phyloP scores from a whole-genome alignment of 2,797 vertebrate species.

The Hydrolagus colliei region DNA sequence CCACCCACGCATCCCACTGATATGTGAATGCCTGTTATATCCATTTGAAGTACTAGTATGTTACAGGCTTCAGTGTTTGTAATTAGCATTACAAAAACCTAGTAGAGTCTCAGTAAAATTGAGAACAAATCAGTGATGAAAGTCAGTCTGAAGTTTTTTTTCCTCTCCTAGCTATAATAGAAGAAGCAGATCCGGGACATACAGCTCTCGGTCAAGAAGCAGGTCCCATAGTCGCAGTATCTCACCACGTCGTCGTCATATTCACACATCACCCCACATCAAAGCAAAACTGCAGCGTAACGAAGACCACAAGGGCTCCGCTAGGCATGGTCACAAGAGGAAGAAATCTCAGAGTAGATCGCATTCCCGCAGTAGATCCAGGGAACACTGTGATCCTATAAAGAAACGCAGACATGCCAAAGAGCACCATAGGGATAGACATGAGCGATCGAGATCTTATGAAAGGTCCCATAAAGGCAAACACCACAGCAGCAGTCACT shows the following conservation, averaged over 20 bases:
- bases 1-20: no score
- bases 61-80: no score
- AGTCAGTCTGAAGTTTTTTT: not conserved
- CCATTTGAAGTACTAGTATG: not conserved
- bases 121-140: no score
- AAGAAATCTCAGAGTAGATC: slow-evolving; percentile 79
- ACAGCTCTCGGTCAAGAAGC: slow-evolving; percentile 89
- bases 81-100: no score
- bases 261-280: slow-evolving; percentile 72
- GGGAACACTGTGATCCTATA: slow-evolving; percentile 68
- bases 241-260: slow-evolving; percentile 78
- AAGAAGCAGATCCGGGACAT: slow-evolving; percentile 88
- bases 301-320: slow-evolving; percentile 74
- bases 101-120: no score
- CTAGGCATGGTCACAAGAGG: slow-evolving; percentile 85
- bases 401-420: slow-evolving; percentile 96
- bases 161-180: slow-evolving; percentile 73
- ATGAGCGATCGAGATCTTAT: slow-evolving; percentile 85
- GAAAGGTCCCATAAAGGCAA: slow-evolving; percentile 91
- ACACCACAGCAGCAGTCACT: slow-evolving; percentile 78
- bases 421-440: slow-evolving; percentile 77
- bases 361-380: slow-evolving; percentile 75
- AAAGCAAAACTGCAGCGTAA: slow-evolving; percentile 77
- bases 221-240: slow-evolving; percentile 88
- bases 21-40: no score